Evolutionary conservation across 2,113 vertebrate genomes (phyloP).

Genomic region (Actenoides hombroni): DNA sequence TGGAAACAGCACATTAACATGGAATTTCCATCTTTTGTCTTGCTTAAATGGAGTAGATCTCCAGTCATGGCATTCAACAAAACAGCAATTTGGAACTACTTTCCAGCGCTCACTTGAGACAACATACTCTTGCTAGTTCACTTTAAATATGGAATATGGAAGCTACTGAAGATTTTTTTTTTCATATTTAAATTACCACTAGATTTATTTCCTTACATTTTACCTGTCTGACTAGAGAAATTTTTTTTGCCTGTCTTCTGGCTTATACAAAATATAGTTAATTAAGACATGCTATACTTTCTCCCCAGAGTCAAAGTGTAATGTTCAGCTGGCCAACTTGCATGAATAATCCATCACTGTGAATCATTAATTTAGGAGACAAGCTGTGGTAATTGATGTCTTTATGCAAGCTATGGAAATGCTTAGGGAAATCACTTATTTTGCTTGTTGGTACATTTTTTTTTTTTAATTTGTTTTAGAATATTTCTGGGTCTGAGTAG

Average conservation of each 20-base stretch:
- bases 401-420: slow-evolving; percentile 60
- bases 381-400: slow-evolving; percentile 63
- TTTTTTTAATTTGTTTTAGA: slow-evolving; percentile 33
- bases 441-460: neutral
- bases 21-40: slow-evolving; percentile 42
- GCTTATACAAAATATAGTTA: slow-evolving; percentile 49
- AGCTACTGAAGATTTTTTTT: neutral
- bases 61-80: slow-evolving; percentile 24
- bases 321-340: slow-evolving; percentile 41
- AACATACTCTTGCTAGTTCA: neutral
- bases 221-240: slow-evolving; percentile 21
- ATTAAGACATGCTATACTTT: slow-evolving; percentile 63
- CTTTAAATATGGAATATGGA: neutral
- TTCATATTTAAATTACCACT: neutral
- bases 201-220: neutral
- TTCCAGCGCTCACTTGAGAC: neutral
- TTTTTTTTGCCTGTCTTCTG: slow-evolving; percentile 24
- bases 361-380: slow-evolving; percentile 65
- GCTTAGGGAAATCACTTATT: slow-evolving; percentile 40
- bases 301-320: slow-evolving; percentile 49
- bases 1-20: neutral
- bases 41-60: neutral
- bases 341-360: slow-evolving; percentile 67
- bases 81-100: neutral
- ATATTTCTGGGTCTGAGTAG: neutral